phyloP scores from a whole-genome alignment of 1,140 invertebrate genomes.

The Lucilia sericata region DNA sequence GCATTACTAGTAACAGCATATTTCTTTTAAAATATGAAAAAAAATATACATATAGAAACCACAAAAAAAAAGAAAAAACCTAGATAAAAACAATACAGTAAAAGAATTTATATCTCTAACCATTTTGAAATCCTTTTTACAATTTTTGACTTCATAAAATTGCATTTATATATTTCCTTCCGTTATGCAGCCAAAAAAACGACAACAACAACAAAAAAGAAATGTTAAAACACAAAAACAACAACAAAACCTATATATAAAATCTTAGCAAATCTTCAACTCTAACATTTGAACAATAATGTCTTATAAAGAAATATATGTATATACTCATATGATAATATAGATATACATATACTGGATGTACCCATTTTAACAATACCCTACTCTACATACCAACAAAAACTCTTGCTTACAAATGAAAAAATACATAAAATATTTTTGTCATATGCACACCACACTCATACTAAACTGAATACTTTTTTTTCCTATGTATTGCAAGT shows the following conservation, averaged over 20 bases:
- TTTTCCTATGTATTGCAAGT: background rate
- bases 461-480: background rate
- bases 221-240: background rate
- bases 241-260: background rate
- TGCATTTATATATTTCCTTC: constrained; percentile 24
- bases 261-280: constrained; percentile 16
- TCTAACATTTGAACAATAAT: background rate
- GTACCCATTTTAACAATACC: background rate
- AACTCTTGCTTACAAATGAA: background rate
- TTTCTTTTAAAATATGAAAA: too few species aligned
- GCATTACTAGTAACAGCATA: too few species aligned
- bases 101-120: too few species aligned
- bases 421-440: constrained; percentile 20
- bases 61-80: too few species aligned
- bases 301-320: background rate
- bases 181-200: background rate
- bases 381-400: background rate
- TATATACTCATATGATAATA: too few species aligned
- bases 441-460: background rate
- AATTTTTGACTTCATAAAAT: constrained; percentile 23
- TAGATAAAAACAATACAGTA: too few species aligned
- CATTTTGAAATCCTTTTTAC: too few species aligned
- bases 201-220: background rate
- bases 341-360: background rate
- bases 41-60: too few species aligned